These are phyloP conservation scores for Micronycteris hirsuta DNA, from an alignment of 2,113 vertebrate genomes.

Conservation along the genomic window DNA sequence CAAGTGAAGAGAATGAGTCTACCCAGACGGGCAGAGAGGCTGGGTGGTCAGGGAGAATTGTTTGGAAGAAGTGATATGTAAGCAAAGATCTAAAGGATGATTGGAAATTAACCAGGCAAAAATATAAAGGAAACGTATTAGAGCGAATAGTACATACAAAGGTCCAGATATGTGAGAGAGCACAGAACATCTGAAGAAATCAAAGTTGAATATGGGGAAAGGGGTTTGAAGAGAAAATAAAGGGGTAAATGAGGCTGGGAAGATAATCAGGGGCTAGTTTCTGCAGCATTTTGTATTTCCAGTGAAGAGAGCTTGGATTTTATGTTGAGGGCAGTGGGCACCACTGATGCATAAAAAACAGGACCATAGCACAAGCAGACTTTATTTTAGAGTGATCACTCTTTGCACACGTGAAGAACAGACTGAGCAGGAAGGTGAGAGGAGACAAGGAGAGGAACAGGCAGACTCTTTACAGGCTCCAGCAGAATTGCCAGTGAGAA, in stretches of 20 bases:
- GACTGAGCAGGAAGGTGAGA: background rate
- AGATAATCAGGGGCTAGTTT: background rate
- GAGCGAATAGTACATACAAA: background rate
- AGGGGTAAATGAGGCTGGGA: background rate
- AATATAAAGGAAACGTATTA: background rate
- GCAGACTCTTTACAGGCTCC: background rate
- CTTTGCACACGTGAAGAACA: background rate
- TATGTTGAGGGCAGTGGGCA: background rate
- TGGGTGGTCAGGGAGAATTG: background rate
- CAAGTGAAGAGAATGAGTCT: background rate
- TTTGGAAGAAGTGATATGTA: background rate
- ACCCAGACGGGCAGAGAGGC: background rate
- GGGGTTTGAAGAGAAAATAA: background rate
- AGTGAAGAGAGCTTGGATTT: background rate
- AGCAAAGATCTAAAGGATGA: background rate
- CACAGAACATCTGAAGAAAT: background rate
- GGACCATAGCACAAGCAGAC: background rate
- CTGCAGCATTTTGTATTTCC: background rate
- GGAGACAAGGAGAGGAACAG: background rate
- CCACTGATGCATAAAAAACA: background rate
- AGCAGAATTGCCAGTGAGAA: background rate
- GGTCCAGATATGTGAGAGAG: background rate
- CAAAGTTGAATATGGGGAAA: background rate
- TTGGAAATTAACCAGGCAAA: background rate
- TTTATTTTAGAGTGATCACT: background rate